Conservation (phyloP, 2,113 vertebrate species). For the Neopipo cinnamomea region DNA sequence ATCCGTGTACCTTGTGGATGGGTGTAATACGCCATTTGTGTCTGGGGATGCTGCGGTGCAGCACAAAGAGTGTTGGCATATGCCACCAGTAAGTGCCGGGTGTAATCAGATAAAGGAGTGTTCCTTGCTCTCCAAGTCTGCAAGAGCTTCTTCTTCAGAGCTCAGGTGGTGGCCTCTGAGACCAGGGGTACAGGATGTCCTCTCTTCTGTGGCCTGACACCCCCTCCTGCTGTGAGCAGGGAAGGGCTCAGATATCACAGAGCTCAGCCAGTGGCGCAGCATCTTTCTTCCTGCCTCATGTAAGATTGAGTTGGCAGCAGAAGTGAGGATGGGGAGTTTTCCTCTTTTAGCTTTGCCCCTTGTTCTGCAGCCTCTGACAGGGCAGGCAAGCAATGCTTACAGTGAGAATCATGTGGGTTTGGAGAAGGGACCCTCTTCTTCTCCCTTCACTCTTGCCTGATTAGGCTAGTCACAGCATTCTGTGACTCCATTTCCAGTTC, state of each 20-base stretch:
- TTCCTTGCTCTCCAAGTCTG: not conserved
- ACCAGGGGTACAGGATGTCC: not conserved
- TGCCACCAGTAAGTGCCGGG: not conserved
- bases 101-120: not conserved
- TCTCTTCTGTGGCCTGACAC: not conserved
- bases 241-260: not conserved
- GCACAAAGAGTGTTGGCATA: not conserved
- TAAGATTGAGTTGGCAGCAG: constrained; percentile 34
- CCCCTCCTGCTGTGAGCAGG: not conserved
- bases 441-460: not conserved
- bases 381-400: not conserved
- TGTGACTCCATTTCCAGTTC: not conserved
- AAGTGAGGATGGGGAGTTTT: not conserved
- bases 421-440: not conserved
- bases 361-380: not conserved
- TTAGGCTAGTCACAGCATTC: not conserved
- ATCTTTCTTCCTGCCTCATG: not conserved
- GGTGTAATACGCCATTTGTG: not conserved
- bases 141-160: not conserved
- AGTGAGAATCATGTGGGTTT: not conserved
- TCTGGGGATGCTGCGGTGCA: not conserved
- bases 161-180: not conserved
- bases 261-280: not conserved
- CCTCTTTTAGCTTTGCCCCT: not conserved
- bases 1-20: not conserved